These are phyloP conservation scores for Leuciscus waleckii DNA, from an alignment of 2,797 vertebrate species.

Conservation along the genomic window DNA sequence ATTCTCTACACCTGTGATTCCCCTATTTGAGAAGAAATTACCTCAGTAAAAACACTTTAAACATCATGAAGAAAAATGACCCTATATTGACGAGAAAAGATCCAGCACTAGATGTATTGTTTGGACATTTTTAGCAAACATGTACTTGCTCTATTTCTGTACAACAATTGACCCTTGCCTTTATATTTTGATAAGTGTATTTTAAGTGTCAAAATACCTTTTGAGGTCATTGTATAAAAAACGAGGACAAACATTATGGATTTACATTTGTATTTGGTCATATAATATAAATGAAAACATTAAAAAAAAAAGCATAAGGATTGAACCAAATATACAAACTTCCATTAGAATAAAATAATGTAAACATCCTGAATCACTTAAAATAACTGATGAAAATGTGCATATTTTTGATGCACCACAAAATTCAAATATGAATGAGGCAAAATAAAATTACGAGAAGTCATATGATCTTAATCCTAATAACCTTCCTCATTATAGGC, in stretches of 20 bases:
- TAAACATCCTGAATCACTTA: constrained; percentile 7
- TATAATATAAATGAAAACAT: constrained; percentile 10
- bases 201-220: neutral
- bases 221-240: neutral
- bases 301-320: neutral
- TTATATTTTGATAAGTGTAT: neutral
- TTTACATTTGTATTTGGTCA: constrained; percentile 27
- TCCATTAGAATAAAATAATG: neutral
- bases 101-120: neutral
- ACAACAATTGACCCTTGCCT: neutral
- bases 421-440: neutral
- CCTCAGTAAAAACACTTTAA: neutral
- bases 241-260: neutral
- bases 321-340: neutral
- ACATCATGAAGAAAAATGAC: neutral
- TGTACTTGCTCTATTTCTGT: neutral
- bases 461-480: neutral
- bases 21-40: neutral
- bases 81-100: neutral
- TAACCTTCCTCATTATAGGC: neutral
- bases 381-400: neutral
- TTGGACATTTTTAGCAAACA: neutral
- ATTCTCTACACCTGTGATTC: neutral
- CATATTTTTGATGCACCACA: neutral
- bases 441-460: neutral